phyloP scores from a whole-genome alignment of 2,888 invertebrate genomes.

The Agrotis clavis region DNA sequence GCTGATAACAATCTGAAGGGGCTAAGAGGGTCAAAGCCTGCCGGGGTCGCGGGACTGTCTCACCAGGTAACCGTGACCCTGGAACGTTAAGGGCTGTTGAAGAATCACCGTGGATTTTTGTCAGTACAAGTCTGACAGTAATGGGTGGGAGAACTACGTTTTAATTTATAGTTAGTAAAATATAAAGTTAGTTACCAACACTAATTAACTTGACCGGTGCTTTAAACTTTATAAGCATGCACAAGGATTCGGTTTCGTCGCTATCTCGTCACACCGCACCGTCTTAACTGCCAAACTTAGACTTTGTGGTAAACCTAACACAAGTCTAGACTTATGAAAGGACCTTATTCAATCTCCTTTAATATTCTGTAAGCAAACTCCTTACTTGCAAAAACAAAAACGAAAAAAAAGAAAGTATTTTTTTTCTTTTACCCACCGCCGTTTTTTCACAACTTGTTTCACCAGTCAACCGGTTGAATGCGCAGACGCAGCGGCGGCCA shows the following conservation, averaged over 20 bases:
- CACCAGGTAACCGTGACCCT: too few species aligned
- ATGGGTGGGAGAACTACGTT: too few species aligned
- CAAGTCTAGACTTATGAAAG: neutral
- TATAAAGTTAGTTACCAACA: neutral
- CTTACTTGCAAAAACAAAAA: slow-evolving; percentile 23
- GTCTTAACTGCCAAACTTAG: slow-evolving; percentile 18
- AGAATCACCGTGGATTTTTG: too few species aligned
- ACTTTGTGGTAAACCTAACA: slow-evolving; percentile 8
- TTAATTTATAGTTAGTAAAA: neutral
- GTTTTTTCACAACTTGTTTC: slow-evolving; percentile 63
- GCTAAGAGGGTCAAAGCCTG: too few species aligned
- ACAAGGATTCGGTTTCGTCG: slow-evolving; percentile 19
- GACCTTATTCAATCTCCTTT: neutral
- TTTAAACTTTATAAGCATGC: slow-evolving; percentile 30
- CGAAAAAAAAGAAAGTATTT: neutral
- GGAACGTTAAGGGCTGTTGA: too few species aligned
- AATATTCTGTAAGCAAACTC: slow-evolving; percentile 22
- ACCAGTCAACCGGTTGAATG: slow-evolving; percentile 65
- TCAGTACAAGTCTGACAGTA: too few species aligned
- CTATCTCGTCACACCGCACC: neutral
- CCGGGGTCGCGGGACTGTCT: too few species aligned
- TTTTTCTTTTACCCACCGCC: slow-evolving; percentile 43
- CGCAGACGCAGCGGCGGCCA: slow-evolving; percentile 68
- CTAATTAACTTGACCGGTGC: slow-evolving; percentile 24
- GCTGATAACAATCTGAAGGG: too few species aligned